A percentile compares a stretch with the other conserved stretches of the same genome.
These are phyloP conservation scores for Blomia tropicalis DNA, from an alignment of 2,888 invertebrate genomes.

Conservation along the genomic window DNA sequence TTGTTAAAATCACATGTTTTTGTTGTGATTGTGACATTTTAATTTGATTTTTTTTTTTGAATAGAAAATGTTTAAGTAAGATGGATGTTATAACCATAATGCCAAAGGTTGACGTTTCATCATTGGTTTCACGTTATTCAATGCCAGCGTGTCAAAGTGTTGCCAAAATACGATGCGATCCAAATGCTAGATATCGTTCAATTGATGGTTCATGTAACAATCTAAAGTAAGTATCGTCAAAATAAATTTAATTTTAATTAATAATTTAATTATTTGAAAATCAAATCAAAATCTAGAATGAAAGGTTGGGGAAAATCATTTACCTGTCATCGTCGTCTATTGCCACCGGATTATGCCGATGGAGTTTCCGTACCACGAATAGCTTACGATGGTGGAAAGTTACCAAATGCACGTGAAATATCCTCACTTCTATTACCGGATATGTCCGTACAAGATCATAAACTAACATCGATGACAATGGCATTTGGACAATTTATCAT, in stretches of 20 bases:
- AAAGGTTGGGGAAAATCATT: slow-evolving; percentile 36
- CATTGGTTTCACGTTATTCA: not conserved
- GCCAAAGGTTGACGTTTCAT: slow-evolving; percentile 20
- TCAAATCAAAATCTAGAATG: not conserved
- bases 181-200: slow-evolving; percentile 25
- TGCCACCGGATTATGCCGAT: slow-evolving; percentile 38
- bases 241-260: not conserved
- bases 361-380: slow-evolving; percentile 42
- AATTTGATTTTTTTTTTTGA: no score
- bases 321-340: slow-evolving; percentile 36
- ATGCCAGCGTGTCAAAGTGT: not conserved
- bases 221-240: slow-evolving; percentile 33
- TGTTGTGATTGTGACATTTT: not conserved
- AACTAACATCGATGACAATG: slow-evolving; percentile 24
- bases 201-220: slow-evolving; percentile 38
- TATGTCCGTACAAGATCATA: slow-evolving; percentile 4
- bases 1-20: not conserved
- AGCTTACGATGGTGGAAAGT: slow-evolving; percentile 41
- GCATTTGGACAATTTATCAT: slow-evolving; percentile 47
- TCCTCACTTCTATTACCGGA: slow-evolving; percentile 17
- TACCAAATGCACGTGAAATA: slow-evolving; percentile 33
- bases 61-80: slow-evolving; percentile 22
- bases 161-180: slow-evolving; percentile 14
- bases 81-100: slow-evolving; percentile 18
- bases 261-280: not conserved